Percentiles rank a stretch among this genome's conserved stretches.
Conservation (phyloP, 2,888 invertebrate species). For the Strigamia transsilvanica region DNA sequence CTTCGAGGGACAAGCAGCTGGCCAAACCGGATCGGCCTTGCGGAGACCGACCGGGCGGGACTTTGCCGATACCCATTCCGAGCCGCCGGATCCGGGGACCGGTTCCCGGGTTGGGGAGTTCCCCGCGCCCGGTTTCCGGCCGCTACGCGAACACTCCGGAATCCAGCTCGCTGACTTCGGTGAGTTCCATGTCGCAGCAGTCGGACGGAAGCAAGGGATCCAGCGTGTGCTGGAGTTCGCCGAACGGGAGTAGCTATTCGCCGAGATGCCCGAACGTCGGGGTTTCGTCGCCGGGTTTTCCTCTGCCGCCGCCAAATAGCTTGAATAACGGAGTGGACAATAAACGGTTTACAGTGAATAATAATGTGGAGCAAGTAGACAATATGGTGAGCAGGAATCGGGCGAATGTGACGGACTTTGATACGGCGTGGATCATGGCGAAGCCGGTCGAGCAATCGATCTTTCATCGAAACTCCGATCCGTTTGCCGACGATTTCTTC, state of each 20-base stretch:
- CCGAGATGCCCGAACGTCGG: background rate
- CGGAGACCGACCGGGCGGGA: background rate
- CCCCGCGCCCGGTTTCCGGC: background rate
- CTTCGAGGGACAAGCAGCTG: background rate
- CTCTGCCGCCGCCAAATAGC: background rate
- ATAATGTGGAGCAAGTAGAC: background rate
- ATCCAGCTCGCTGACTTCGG: constrained; percentile 3
- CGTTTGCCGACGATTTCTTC: constrained; percentile 89
- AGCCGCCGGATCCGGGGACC: constrained; percentile 1
- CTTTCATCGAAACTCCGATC: constrained; percentile 84
- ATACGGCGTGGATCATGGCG: background rate
- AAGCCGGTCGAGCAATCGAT: constrained; percentile 65
- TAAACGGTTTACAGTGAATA: background rate
- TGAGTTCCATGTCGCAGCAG: background rate
- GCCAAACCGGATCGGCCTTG: background rate
- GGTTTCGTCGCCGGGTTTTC: background rate
- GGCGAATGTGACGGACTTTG: background rate
- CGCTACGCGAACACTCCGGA: background rate
- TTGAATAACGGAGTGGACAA: background rate
- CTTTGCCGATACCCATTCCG: constrained; percentile 56
- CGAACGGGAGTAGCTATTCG: background rate
- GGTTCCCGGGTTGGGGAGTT: background rate
- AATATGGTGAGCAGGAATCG: constrained; percentile 1
- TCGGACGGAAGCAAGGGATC: background rate
- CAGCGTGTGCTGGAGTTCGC: background rate